A percentile compares a stretch with the other conserved stretches of the same genome.
Conservation (phyloP, 1,140 invertebrate species). For the Helicoverpa zea region DNA sequence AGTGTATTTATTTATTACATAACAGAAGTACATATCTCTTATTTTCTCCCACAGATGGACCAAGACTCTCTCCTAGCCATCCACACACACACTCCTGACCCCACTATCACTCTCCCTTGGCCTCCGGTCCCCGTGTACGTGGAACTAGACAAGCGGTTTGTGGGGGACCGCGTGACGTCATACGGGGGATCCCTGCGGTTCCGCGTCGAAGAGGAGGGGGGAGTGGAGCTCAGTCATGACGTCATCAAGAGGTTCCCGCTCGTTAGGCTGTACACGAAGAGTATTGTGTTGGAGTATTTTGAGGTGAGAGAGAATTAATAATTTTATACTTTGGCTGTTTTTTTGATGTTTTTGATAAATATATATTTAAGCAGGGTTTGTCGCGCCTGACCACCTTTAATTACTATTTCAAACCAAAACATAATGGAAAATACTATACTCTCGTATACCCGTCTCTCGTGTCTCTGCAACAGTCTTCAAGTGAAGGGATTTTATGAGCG, state of each 20-base stretch:
- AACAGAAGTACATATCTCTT: neutral
- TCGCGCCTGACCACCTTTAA: too few relatives aligned
- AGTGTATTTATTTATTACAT: too few relatives aligned
- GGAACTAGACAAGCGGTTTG: slow-evolving; percentile 93
- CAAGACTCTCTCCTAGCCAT: slow-evolving; percentile 83
- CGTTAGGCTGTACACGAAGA: slow-evolving; percentile 93
- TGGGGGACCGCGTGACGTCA: slow-evolving; percentile 95
- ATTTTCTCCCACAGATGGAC: slow-evolving; percentile 65
- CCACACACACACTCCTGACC: slow-evolving; percentile 74
- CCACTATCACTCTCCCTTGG: slow-evolving; percentile 87
- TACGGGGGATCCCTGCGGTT: slow-evolving; percentile 97
- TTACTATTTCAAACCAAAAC: too few relatives aligned
- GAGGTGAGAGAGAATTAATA: slow-evolving; percentile 83
- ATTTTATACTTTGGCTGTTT: neutral
- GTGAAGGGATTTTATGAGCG: too few relatives aligned
- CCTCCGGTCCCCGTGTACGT: slow-evolving; percentile 94
- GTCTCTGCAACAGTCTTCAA: too few relatives aligned
- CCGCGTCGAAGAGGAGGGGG: slow-evolving; percentile 90
- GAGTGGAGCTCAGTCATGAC: slow-evolving; percentile 87
- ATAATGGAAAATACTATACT: too few relatives aligned
- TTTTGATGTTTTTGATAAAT: neutral
- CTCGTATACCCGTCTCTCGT: too few relatives aligned
- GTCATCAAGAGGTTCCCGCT: slow-evolving; percentile 90
- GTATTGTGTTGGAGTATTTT: slow-evolving; percentile 94
- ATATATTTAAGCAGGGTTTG: neutral